These are phyloP conservation scores for Hymenochirus boettgeri DNA, from an alignment of 2,113 vertebrate species.

Conservation along the genomic window DNA sequence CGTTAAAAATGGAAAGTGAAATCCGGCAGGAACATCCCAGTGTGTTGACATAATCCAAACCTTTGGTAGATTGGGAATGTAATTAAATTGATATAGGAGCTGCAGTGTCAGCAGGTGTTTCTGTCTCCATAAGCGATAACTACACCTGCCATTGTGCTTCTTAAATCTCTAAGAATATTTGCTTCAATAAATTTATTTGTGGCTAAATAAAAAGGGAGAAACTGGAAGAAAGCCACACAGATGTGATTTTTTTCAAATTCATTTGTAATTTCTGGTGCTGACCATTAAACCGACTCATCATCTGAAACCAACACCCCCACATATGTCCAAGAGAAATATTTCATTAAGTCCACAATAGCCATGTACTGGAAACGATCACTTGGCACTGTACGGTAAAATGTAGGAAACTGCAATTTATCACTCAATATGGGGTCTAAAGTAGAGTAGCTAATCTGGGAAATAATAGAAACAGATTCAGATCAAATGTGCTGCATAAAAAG, in stretches of 20 bases:
- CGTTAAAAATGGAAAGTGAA: neutral
- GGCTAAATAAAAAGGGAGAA: too few species aligned
- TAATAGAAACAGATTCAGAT: too few species aligned
- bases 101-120: conserved; percentile 8
- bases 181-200: too few species aligned
- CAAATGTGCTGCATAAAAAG: too few species aligned
- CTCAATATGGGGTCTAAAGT: conserved; percentile 9
- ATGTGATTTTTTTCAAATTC: neutral
- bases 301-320: conserved; percentile 18
- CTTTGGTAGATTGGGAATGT: too few species aligned
- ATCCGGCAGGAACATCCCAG: conserved; percentile 7
- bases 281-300: conserved; percentile 19
- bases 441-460: conserved; percentile 28
- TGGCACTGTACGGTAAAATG: conserved; percentile 20
- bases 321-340: conserved; percentile 35
- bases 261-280: neutral
- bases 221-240: conserved; percentile 24
- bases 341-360: conserved; percentile 13
- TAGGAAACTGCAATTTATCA: conserved; percentile 24
- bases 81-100: too few species aligned
- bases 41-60: neutral
- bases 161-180: too few species aligned
- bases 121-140: conserved; percentile 8
- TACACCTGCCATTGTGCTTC: too few species aligned
- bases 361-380: neutral